Evolutionary conservation across 2,113 vertebrate species (phyloP).

Genomic region (Sorex araneus): DNA sequence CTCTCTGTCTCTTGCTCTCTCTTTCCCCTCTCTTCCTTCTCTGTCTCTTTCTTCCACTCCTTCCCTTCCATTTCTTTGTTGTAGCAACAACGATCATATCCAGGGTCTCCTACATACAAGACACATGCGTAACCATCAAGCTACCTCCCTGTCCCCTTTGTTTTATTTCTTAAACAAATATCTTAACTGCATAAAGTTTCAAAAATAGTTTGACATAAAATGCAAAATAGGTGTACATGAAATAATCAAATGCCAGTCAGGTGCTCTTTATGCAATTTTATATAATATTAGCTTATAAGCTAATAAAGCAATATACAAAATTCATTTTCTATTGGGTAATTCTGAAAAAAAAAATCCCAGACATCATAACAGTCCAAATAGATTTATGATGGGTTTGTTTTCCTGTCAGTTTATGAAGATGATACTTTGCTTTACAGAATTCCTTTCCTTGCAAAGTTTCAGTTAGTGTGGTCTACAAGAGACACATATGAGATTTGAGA

Average conservation of each 20-base stretch:
- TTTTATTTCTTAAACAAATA: background rate
- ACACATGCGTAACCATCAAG: too few species aligned
- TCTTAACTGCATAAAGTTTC: background rate
- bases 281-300: background rate
- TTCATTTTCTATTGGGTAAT: background rate
- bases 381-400: background rate
- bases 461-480: background rate
- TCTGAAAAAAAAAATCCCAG: background rate
- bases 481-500: background rate
- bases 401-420: background rate
- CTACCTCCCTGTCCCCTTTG: background rate
- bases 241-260: background rate
- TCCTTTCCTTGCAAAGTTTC: background rate
- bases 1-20: background rate
- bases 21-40: background rate
- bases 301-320: background rate
- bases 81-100: too few species aligned
- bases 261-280: background rate
- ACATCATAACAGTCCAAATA: too few species aligned
- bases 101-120: too few species aligned
- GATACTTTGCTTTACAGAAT: background rate
- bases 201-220: background rate
- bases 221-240: background rate
- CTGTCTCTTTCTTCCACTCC: accelerated
- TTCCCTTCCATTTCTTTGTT: too few species aligned